phyloP scores from a whole-genome alignment of 2,888 invertebrate species.

The Exephanes ischioxanthus region DNA sequence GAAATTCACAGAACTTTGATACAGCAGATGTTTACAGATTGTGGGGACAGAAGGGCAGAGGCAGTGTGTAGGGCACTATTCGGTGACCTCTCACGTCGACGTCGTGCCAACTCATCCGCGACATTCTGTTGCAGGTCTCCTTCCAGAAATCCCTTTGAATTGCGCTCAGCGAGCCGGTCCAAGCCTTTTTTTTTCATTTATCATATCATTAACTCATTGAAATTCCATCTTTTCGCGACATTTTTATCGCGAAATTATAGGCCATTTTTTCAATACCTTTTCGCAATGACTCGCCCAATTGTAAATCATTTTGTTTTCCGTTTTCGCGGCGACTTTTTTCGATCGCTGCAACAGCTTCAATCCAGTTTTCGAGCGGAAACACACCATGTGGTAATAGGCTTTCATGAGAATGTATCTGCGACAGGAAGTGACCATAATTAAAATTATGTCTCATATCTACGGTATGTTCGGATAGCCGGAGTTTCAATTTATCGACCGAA shows the following conservation, averaged over 20 bases:
- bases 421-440: slow-evolving; percentile 52
- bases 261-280: slow-evolving; percentile 82
- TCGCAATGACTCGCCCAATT: slow-evolving; percentile 86
- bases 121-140: slow-evolving; percentile 84
- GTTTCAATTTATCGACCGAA: not conserved
- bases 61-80: slow-evolving; percentile 85
- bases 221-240: not conserved
- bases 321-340: slow-evolving; percentile 82
- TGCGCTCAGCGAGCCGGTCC: slow-evolving; percentile 85
- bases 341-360: slow-evolving; percentile 84
- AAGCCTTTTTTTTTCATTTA: slow-evolving; percentile 83
- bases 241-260: not conserved
- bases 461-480: not conserved
- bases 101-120: slow-evolving; percentile 85
- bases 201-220: not conserved
- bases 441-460: not conserved
- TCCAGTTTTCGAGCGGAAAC: slow-evolving; percentile 83
- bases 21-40: not conserved
- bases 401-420: slow-evolving; percentile 86
- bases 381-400: slow-evolving; percentile 86
- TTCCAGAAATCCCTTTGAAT: slow-evolving; percentile 86
- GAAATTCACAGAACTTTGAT: not conserved
- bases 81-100: slow-evolving; percentile 83
- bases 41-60: slow-evolving; percentile 82
- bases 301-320: slow-evolving; percentile 84